These are phyloP conservation scores for Rhombomys opimus DNA, from an alignment of 2,113 vertebrate genomes.

Conservation along the genomic window DNA sequence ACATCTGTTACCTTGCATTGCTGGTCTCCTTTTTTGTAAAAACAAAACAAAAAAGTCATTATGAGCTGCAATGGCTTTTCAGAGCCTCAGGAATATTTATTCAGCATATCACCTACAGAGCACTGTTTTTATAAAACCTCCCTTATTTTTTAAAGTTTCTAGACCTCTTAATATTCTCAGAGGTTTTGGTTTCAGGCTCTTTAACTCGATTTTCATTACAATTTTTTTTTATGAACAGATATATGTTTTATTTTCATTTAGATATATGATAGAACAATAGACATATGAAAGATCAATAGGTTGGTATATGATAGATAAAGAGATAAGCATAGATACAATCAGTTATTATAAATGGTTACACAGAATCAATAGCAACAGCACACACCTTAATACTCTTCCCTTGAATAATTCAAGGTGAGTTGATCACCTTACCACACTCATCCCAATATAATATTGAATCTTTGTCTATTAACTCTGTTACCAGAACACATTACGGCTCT, in stretches of 20 bases:
- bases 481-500: not conserved
- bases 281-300: no score
- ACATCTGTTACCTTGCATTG: not conserved
- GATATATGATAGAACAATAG: no score
- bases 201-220: not conserved
- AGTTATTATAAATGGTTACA: not conserved
- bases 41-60: not conserved
- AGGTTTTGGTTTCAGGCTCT: not conserved
- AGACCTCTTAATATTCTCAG: not conserved
- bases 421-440: not conserved
- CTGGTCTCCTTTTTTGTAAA: not conserved
- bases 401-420: not conserved
- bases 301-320: no score
- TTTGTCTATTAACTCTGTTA: not conserved
- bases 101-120: not conserved
- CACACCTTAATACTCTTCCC: not conserved
- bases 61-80: not conserved
- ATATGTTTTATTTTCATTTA: no score
- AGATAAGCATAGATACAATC: not conserved
- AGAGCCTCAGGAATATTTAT: not conserved
- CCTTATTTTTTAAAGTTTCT: not conserved
- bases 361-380: not conserved
- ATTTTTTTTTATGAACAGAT: no score
- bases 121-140: not conserved
- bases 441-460: not conserved